Percentiles rank a stretch among this genome's conserved stretches.
Evolutionary conservation across 2,888 invertebrate genomes (phyloP).

Genomic region (Beris morrisii): DNA sequence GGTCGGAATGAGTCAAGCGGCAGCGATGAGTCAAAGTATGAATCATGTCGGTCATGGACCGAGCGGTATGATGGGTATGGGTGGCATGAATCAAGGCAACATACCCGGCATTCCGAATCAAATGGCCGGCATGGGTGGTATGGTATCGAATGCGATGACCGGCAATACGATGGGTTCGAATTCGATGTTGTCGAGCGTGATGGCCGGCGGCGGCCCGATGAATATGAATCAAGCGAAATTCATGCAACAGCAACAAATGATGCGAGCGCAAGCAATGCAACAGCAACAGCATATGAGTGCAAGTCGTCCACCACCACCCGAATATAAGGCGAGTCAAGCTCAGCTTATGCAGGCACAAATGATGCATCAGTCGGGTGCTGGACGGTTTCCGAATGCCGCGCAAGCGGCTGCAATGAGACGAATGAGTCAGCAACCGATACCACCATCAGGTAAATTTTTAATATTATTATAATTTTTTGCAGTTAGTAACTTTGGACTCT

Average conservation of each 20-base stretch:
- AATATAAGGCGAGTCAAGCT: slow-evolving; percentile 70
- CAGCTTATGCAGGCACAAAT: slow-evolving; percentile 59
- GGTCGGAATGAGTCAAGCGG: slow-evolving; percentile 46
- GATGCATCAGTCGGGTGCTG: slow-evolving; percentile 58
- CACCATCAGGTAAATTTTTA: slow-evolving; percentile 62
- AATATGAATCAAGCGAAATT: slow-evolving; percentile 64
- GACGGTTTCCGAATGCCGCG: slow-evolving; percentile 60
- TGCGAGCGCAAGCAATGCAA: slow-evolving; percentile 58
- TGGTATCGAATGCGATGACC: slow-evolving; percentile 47
- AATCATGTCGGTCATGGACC: slow-evolving; percentile 42
- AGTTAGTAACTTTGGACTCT: no score
- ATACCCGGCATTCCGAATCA: slow-evolving; percentile 42
- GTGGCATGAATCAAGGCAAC: slow-evolving; percentile 34
- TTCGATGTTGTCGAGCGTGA: slow-evolving; percentile 42
- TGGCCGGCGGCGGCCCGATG: slow-evolving; percentile 45
- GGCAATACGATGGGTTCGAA: slow-evolving; percentile 44
- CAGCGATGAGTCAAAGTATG: slow-evolving; percentile 42
- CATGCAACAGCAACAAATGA: slow-evolving; percentile 68
- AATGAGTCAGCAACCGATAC: slow-evolving; percentile 72
- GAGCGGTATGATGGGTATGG: slow-evolving; percentile 38
- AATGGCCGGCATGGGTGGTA: slow-evolving; percentile 37
- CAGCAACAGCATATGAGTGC: slow-evolving; percentile 60
- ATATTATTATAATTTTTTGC: background rate
- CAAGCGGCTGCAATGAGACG: slow-evolving; percentile 62
- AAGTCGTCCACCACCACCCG: slow-evolving; percentile 78